A percentile compares a stretch with the other conserved stretches of the same genome.
Conservation (phyloP, 2,797 vertebrate species). For the Helostoma temminkii region DNA sequence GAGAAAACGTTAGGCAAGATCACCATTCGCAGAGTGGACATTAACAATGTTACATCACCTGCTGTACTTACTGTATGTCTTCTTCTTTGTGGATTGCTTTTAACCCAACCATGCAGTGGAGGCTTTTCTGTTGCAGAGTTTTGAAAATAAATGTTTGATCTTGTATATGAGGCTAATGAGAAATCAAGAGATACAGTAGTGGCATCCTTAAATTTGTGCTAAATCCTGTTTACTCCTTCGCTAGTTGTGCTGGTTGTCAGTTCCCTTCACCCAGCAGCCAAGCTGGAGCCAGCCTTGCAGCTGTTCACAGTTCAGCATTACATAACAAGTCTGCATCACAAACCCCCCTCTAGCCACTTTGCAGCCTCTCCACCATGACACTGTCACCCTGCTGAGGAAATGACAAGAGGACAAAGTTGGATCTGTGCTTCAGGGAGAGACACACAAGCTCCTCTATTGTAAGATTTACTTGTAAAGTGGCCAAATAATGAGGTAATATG, state of each 20-base stretch:
- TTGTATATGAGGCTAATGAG: constrained; percentile 13
- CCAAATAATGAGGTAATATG: constrained; percentile 55
- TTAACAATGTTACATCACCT: constrained; percentile 15
- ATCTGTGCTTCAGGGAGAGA: constrained; percentile 28
- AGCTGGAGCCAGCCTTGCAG: constrained; percentile 65
- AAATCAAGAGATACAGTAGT: background rate
- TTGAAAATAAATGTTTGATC: constrained; percentile 31
- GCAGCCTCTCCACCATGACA: constrained; percentile 62
- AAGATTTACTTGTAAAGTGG: constrained; percentile 36
- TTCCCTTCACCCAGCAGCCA: constrained; percentile 57
- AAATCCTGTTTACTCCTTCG: constrained; percentile 22
- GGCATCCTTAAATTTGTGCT: background rate
- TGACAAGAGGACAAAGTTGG: constrained; percentile 58
- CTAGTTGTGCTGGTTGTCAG: constrained; percentile 42
- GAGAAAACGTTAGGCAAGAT: constrained; percentile 36
- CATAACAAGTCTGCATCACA: constrained; percentile 73
- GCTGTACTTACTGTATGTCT: background rate
- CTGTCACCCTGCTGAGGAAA: constrained; percentile 55
- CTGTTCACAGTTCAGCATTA: constrained; percentile 73
- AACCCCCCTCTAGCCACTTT: constrained; percentile 49
- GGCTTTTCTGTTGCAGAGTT: background rate
- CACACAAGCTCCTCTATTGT: constrained; percentile 29
- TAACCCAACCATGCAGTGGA: constrained; percentile 1
- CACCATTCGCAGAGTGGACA: background rate
- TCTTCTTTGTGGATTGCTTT: background rate